Conservation (phyloP, 2,113 vertebrate genomes). For the Indicator indicator region DNA sequence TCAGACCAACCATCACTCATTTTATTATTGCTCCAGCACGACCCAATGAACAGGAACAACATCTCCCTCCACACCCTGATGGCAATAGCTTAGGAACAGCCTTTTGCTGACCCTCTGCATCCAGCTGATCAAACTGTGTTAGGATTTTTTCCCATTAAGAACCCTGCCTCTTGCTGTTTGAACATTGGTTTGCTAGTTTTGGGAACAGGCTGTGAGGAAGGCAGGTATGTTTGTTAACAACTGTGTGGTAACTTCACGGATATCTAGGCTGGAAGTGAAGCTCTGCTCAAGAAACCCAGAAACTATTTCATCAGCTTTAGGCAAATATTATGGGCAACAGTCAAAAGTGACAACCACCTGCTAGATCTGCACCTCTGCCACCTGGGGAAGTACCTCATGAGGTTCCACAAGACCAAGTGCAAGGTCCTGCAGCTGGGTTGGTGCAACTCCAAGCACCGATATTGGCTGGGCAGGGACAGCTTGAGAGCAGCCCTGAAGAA, state of each 20-base stretch:
- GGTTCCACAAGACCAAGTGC: too few species aligned
- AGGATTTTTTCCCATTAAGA: background rate
- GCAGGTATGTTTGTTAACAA: background rate
- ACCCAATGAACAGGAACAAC: background rate
- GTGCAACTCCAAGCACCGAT: too few species aligned
- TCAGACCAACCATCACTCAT: background rate
- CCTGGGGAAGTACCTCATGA: accelerated
- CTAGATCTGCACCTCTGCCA: background rate
- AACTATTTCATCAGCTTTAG: background rate
- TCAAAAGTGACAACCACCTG: background rate
- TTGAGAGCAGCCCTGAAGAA: too few species aligned
- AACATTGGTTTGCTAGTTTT: background rate
- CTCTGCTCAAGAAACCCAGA: background rate
- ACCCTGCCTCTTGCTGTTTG: background rate
- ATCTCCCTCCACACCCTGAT: background rate
- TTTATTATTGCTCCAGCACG: accelerated
- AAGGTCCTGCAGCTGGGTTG: too few species aligned
- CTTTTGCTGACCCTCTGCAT: accelerated
- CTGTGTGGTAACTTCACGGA: background rate
- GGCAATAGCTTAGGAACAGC: background rate
- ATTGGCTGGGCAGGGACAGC: too few species aligned
- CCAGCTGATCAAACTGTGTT: background rate
- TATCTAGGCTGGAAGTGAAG: background rate
- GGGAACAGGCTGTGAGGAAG: background rate
- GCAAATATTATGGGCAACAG: background rate